A percentile compares a stretch with the other conserved stretches of the same genome.
Evolutionary conservation across 2,888 invertebrate species (phyloP).

Genomic region (Eristalis pertinax): DNA sequence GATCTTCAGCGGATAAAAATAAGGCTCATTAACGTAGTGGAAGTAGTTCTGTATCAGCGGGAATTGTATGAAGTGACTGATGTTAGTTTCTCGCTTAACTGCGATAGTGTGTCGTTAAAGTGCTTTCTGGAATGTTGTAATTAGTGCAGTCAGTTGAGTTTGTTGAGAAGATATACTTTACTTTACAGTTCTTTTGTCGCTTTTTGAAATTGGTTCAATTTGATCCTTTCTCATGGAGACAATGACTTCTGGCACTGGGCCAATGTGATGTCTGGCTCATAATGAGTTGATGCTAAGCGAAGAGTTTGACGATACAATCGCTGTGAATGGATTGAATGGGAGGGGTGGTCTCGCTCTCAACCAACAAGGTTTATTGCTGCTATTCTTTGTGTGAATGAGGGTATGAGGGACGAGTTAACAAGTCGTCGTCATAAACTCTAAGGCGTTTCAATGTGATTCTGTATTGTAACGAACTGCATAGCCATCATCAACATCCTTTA

Average conservation of each 20-base stretch:
- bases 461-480: too few relatives aligned
- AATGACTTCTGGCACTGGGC: not conserved
- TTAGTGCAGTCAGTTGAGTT: not conserved
- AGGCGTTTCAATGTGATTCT: not conserved
- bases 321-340: not conserved
- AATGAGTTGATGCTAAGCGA: not conserved
- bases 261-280: not conserved
- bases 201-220: not conserved
- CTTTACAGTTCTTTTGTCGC: not conserved
- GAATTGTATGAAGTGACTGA: not conserved
- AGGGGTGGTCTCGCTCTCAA: not conserved
- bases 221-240: not conserved
- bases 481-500: too few relatives aligned
- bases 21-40: constrained; percentile 27
- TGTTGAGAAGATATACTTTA: not conserved
- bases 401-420: not conserved
- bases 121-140: not conserved
- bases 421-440: not conserved
- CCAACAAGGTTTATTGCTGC: not conserved
- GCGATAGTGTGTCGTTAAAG: not conserved
- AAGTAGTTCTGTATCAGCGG: constrained; percentile 13
- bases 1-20: constrained; percentile 40
- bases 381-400: not conserved
- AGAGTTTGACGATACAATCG: not conserved
- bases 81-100: not conserved